Evolutionary conservation across 1,140 invertebrate species (phyloP).

Genomic region (Calliphora vicina): DNA sequence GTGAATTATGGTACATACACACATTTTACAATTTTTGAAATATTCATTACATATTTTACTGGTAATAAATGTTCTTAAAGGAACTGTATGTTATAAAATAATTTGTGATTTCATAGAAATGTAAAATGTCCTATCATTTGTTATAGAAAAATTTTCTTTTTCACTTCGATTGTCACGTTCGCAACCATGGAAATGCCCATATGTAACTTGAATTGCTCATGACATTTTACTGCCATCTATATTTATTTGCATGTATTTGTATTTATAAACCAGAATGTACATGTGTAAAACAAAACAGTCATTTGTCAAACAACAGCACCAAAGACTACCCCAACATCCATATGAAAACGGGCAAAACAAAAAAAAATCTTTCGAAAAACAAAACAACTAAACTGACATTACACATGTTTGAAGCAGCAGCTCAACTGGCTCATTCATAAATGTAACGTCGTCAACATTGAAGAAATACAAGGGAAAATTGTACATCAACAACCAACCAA

Average conservation of each 20-base stretch:
- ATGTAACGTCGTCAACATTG: background rate
- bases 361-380: constrained; percentile 2
- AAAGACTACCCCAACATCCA: constrained; percentile 15
- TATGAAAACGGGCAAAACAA: background rate
- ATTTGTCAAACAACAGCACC: background rate
- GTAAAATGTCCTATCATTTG: no score
- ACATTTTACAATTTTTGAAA: no score
- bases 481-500: background rate
- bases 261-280: background rate
- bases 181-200: background rate
- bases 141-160: no score
- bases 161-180: no score
- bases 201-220: background rate
- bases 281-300: background rate
- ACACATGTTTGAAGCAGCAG: constrained; percentile 8
- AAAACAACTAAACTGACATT: background rate
- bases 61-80: no score
- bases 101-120: no score
- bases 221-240: background rate
- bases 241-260: no score
- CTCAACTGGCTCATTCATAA: constrained; percentile 4
- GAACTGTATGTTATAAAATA: no score
- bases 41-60: no score
- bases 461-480: background rate
- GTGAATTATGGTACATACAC: no score